Percentiles rank a stretch among this genome's conserved stretches.
Evolutionary conservation across 2,113 vertebrate species (phyloP).

Genomic region (Chaetops frenatus): DNA sequence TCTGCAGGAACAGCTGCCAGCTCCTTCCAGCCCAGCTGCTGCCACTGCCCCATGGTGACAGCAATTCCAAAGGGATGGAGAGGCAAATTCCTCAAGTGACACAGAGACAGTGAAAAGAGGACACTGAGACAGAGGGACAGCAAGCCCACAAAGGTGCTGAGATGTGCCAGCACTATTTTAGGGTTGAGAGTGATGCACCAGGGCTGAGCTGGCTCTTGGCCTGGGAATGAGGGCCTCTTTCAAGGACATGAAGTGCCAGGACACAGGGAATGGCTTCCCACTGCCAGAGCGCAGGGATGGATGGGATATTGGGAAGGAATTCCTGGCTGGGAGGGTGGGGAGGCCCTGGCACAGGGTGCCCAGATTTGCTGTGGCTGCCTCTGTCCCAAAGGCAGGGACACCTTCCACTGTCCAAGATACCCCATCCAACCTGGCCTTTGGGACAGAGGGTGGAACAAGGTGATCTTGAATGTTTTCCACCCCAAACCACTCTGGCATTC

Average conservation of each 20-base stretch:
- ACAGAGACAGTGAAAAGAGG: not conserved
- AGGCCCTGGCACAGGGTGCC: not conserved
- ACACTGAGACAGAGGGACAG: not conserved
- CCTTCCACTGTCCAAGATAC: too few species aligned
- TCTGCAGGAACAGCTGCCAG: not conserved
- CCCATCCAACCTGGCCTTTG: too few species aligned
- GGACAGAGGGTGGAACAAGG: not conserved
- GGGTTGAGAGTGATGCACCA: not conserved
- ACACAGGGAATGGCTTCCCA: not conserved
- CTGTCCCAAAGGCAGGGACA: too few species aligned
- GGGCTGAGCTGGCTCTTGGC: not conserved
- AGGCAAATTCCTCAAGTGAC: not conserved
- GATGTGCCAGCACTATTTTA: not conserved
- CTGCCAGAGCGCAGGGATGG: not conserved
- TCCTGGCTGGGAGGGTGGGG: fast-evolving
- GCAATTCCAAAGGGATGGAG: not conserved
- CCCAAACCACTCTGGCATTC: not conserved
- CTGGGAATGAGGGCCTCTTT: not conserved
- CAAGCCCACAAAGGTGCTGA: not conserved
- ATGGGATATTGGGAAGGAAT: not conserved
- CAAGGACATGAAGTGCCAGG: not conserved
- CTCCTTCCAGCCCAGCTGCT: not conserved
- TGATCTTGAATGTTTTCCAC: not conserved
- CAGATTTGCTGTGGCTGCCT: not conserved
- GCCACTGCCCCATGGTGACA: fast-evolving